Evolutionary conservation across 2,888 invertebrate species (phyloP).

Genomic region (Dryobotodes eremita): DNA sequence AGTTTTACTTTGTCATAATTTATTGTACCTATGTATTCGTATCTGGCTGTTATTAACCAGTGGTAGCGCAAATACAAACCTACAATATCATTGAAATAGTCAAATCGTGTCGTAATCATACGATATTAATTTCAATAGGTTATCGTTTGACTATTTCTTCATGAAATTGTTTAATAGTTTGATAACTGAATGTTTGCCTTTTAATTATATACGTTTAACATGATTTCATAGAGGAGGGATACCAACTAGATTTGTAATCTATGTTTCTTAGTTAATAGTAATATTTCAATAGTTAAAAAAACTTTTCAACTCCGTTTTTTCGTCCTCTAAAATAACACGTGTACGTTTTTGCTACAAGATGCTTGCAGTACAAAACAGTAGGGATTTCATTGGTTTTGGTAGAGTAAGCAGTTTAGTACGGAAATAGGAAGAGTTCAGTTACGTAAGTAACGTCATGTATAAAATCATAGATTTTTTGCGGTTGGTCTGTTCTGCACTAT

Average conservation of each 20-base stretch:
- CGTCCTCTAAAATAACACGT: conserved; percentile 21
- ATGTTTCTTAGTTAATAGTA: neutral
- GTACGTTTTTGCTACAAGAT: neutral
- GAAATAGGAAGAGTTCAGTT: neutral
- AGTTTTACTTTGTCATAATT: conserved; percentile 19
- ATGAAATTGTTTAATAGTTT: conserved; percentile 58
- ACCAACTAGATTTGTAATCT: conserved; percentile 15
- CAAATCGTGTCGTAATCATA: conserved; percentile 53
- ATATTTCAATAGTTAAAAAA: neutral
- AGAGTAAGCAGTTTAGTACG: neutral
- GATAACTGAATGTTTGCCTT: conserved; percentile 51
- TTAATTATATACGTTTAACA: conserved; percentile 13
- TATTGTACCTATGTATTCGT: neutral
- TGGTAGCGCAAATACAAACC: conserved; percentile 8
- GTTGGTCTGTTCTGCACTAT: neutral
- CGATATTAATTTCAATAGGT: conserved; percentile 67
- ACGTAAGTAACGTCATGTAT: neutral
- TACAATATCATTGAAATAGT: conserved; percentile 42
- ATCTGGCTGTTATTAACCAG: conserved; percentile 3
- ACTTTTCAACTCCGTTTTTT: no score
- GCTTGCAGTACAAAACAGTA: neutral
- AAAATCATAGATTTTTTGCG: neutral
- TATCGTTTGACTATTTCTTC: conserved; percentile 64
- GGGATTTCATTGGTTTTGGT: neutral
- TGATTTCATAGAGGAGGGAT: conserved; percentile 14